These are phyloP conservation scores for Mimas tiliae DNA, from an alignment of 2,888 invertebrate genomes.

Conservation along the genomic window DNA sequence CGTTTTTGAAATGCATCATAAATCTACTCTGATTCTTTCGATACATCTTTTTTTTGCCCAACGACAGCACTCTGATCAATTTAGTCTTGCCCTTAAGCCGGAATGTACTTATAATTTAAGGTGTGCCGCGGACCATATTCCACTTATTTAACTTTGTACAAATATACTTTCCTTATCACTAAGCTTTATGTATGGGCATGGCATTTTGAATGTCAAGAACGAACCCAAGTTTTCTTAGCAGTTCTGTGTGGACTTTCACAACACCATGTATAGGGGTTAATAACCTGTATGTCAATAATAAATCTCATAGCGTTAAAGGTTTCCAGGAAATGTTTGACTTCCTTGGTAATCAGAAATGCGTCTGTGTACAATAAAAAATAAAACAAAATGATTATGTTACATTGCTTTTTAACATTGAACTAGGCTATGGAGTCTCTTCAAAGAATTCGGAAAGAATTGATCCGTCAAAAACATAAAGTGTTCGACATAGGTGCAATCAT, in stretches of 20 bases:
- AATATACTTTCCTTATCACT: conserved; percentile 44
- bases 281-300: conserved; percentile 14
- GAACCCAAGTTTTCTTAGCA: conserved; percentile 11
- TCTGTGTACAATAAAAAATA: not conserved
- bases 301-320: not conserved
- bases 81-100: conserved; percentile 41
- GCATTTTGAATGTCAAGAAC: conserved; percentile 19
- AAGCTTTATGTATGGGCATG: conserved; percentile 30
- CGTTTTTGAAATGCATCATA: not conserved
- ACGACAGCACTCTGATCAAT: conserved; percentile 28
- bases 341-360: not conserved
- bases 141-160: conserved; percentile 51
- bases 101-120: conserved; percentile 36
- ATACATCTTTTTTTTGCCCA: too few relatives aligned
- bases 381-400: not conserved
- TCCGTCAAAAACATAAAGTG: too few relatives aligned
- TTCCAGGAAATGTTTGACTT: conserved; percentile 6
- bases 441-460: too few relatives aligned
- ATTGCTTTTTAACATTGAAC: not conserved
- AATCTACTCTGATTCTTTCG: too few relatives aligned
- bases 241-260: conserved; percentile 19
- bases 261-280: not conserved
- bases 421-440: too few relatives aligned
- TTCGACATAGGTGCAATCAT: too few relatives aligned
- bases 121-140: conserved; percentile 40